phyloP scores from a whole-genome alignment of 2,888 invertebrate species.

The Aphrophora alni region DNA sequence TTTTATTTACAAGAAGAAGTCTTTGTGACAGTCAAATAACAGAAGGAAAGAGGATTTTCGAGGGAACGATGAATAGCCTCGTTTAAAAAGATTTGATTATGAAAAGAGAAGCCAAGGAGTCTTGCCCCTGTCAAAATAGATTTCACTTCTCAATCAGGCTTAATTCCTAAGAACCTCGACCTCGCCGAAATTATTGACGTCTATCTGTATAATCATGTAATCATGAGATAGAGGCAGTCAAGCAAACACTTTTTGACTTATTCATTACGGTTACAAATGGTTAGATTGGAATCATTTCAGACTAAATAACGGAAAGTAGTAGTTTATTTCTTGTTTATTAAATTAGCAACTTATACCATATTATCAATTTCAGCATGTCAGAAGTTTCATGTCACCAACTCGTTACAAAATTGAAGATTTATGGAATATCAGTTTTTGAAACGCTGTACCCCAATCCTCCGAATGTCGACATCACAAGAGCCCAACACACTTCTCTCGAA shows the following conservation, averaged over 20 bases:
- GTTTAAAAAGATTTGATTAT: slow-evolving; percentile 7
- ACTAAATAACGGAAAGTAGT: neutral
- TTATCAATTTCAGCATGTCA: too few relatives aligned
- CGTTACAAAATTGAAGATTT: too few relatives aligned
- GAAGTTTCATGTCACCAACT: too few relatives aligned
- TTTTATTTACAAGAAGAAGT: neutral
- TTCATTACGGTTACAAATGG: neutral
- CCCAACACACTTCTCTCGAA: too few relatives aligned
- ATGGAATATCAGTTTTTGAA: too few relatives aligned
- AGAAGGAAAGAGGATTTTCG: neutral
- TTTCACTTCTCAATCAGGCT: neutral
- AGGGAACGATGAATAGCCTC: slow-evolving; percentile 6
- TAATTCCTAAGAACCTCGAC: neutral
- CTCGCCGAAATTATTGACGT: neutral
- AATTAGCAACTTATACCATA: too few relatives aligned
- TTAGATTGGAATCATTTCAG: neutral
- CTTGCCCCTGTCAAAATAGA: neutral
- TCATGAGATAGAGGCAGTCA: neutral
- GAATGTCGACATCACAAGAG: too few relatives aligned
- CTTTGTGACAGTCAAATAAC: neutral
- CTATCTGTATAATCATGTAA: neutral
- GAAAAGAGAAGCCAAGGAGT: neutral
- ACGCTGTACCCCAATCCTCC: too few relatives aligned
- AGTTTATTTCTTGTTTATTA: too few relatives aligned
- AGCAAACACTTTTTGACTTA: neutral